Evolutionary conservation across 1,140 invertebrate species (phyloP).

Genomic region (Drosophila asahinai): DNA sequence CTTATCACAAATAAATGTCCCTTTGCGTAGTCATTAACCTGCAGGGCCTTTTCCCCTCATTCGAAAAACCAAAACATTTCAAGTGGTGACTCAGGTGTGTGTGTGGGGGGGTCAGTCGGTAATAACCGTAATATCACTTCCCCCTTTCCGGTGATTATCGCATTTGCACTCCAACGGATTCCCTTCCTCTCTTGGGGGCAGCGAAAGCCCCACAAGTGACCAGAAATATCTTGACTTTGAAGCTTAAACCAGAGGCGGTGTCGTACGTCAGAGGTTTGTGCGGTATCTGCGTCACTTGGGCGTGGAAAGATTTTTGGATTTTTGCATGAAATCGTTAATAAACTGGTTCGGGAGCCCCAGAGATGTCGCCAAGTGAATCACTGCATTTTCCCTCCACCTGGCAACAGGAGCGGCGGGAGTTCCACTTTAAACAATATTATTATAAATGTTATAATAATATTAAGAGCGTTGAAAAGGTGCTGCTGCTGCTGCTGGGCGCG

Average conservation of each 20-base stretch:
- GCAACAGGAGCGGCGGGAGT: conserved; percentile 28
- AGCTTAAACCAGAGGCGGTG: conserved; percentile 3
- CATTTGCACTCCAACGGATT: conserved; percentile 6
- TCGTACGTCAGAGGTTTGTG: conserved; percentile 18
- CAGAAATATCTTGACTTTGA: conserved; percentile 24
- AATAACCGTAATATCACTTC: conserved; percentile 17
- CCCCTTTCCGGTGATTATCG: conserved; percentile 3
- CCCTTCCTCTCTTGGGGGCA: neutral
- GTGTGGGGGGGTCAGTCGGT: neutral
- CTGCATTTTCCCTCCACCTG: conserved; percentile 22
- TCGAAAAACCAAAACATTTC: neutral
- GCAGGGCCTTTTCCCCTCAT: conserved; percentile 9
- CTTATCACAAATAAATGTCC: conserved; percentile 8
- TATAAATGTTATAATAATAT: conserved; percentile 7
- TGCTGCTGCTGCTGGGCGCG: conserved; percentile 17
- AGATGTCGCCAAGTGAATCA: conserved; percentile 68
- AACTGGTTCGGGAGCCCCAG: conserved; percentile 12
- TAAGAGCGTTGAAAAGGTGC: conserved; percentile 28
- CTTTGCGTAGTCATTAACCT: conserved; percentile 12
- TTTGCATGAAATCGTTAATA: conserved; percentile 71
- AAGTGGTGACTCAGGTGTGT: conserved; percentile 25
- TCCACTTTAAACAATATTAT: conserved; percentile 6
- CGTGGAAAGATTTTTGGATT: conserved; percentile 45
- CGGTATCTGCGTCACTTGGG: conserved; percentile 28
- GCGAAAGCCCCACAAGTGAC: conserved; percentile 16